Evolutionary conservation across 1,140 invertebrate genomes (phyloP).

Genomic region (Solen grandis): DNA sequence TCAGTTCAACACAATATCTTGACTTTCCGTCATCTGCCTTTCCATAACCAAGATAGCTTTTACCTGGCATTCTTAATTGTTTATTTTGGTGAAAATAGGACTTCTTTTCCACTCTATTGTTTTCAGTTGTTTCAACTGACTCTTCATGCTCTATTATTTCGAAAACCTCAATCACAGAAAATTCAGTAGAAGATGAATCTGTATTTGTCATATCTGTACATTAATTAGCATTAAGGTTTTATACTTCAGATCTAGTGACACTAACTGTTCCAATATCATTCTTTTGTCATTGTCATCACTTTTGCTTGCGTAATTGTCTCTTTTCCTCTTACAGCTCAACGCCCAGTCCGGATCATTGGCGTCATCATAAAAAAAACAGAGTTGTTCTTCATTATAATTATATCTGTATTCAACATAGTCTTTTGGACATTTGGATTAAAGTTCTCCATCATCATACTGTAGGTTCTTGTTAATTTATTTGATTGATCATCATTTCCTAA

Average conservation of each 20-base stretch:
- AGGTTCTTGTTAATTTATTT: not conserved
- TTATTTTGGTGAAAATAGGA: constrained; percentile 5
- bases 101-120: not conserved
- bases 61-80: constrained; percentile 12
- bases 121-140: not conserved
- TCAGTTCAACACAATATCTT: not conserved
- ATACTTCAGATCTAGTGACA: too few species aligned
- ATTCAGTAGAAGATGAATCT: too few species aligned
- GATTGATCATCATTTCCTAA: not conserved
- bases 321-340: not conserved
- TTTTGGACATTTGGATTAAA: not conserved
- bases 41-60: constrained; percentile 2
- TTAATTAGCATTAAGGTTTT: too few species aligned
- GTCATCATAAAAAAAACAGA: constrained; percentile 12
- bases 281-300: too few species aligned
- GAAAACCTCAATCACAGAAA: not conserved
- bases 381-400: not conserved
- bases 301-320: too few species aligned
- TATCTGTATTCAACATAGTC: not conserved
- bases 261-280: too few species aligned
- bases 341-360: constrained; percentile 19
- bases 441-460: not conserved
- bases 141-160: constrained; percentile 14
- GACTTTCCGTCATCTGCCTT: constrained; percentile 10
- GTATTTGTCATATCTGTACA: too few species aligned